Evolutionary conservation across 2,888 invertebrate genomes (phyloP).

Genomic region (Phaonia tiefii): DNA sequence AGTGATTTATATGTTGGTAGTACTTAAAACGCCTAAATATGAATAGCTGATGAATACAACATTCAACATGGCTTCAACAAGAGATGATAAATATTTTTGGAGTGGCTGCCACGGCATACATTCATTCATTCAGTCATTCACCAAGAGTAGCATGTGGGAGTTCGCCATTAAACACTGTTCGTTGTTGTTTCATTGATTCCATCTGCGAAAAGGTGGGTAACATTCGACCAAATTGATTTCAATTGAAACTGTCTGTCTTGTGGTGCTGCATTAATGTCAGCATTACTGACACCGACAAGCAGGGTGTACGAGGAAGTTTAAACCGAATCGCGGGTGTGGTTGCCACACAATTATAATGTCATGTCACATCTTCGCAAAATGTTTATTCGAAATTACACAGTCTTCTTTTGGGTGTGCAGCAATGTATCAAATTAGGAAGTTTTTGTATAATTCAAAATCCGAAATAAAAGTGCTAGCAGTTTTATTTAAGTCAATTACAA

Average conservation of each 20-base stretch:
- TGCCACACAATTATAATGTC: slow-evolving; percentile 46
- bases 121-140: slow-evolving; percentile 55
- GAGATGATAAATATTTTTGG: slow-evolving; percentile 49
- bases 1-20: too few relatives aligned
- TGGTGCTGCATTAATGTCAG: slow-evolving; percentile 2
- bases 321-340: slow-evolving; percentile 47
- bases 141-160: slow-evolving; percentile 61
- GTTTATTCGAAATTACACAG: background rate
- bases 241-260: background rate
- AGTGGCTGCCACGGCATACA: slow-evolving; percentile 52
- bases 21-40: slow-evolving; percentile 5
- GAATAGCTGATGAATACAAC: slow-evolving; percentile 16
- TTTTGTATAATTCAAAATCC: too few relatives aligned
- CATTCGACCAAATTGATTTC: slow-evolving; percentile 19
- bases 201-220: slow-evolving; percentile 44
- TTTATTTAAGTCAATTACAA: too few relatives aligned
- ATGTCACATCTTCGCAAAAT: slow-evolving; percentile 48
- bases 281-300: background rate
- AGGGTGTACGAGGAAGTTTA: background rate
- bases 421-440: slow-evolving; percentile 8
- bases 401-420: slow-evolving; percentile 13
- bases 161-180: slow-evolving; percentile 47
- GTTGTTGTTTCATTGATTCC: slow-evolving; percentile 16
- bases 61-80: slow-evolving; percentile 15
- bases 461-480: too few relatives aligned